Percentiles rank a stretch among this genome's conserved stretches.
phyloP scores from a whole-genome alignment of 1,140 invertebrate species.

The Zaprionus capensis region DNA sequence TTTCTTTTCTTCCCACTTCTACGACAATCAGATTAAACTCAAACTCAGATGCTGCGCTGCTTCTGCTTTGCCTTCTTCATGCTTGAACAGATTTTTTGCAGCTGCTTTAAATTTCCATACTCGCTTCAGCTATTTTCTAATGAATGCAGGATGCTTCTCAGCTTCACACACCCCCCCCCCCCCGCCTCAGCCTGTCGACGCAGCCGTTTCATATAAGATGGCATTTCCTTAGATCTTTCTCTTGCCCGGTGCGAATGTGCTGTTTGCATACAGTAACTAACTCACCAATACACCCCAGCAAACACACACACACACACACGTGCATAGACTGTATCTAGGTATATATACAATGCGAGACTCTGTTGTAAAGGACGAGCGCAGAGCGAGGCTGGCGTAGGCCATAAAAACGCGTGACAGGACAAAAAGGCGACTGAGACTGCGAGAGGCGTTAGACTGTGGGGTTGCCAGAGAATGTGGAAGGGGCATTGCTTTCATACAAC shows the following conservation, averaged over 20 bases:
- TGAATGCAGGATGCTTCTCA: slow-evolving; percentile 1
- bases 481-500: slow-evolving; percentile 19
- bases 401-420: slow-evolving; percentile 68
- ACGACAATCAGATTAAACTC: background rate
- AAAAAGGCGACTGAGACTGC: slow-evolving; percentile 45
- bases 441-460: slow-evolving; percentile 52
- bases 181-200: background rate
- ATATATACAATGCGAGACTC: slow-evolving; percentile 25
- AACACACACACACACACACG: background rate
- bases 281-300: background rate
- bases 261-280: slow-evolving; percentile 7
- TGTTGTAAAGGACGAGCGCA: slow-evolving; percentile 29
- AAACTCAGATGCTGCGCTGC: background rate
- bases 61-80: background rate
- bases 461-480: background rate
- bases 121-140: slow-evolving; percentile 3
- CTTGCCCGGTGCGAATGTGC: slow-evolving; percentile 4
- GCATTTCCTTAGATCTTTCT: slow-evolving; percentile 35
- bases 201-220: slow-evolving; percentile 32
- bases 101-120: slow-evolving; percentile 7
- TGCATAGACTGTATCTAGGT: slow-evolving; percentile 9
- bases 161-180: background rate
- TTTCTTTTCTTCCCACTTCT: background rate
- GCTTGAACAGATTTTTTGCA: background rate
- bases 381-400: slow-evolving; percentile 39